Evolutionary conservation across 1,140 invertebrate genomes (phyloP), one percentile per base, ranked within the genome.

Genomic region (Stenopsyche tienmushanensis): DNA sequence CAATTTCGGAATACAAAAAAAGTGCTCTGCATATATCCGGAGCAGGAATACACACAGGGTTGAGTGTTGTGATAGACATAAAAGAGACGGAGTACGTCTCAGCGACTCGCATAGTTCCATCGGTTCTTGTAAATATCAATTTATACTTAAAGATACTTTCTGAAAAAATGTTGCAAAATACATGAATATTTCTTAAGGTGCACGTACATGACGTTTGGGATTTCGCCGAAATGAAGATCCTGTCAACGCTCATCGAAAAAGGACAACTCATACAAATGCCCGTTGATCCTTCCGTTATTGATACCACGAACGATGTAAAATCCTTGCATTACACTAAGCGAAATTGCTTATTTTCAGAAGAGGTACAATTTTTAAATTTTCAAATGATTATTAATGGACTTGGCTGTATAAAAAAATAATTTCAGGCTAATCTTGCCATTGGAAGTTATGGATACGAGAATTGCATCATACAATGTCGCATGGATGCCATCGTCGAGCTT

Each of bases 361-460:
- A 70, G 55, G 64, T 70, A 69, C 49, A 34, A 34, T 34, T 34
- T 34, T 7, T 34, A 34, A 7, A 34, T 34, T 7, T 34, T 7
- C 13, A 34, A 7, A 34, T 34, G n/a, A n/a, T n/a, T n/a, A n/a
- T n/a, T n/a, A n/a, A n/a, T n/a, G n/a, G n/a, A n/a, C n/a, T n/a
- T n/a, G n/a, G n/a, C n/a, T 34, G 13, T 34, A 34, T 34, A 34
- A 34, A 34, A 7, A 7, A 34, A 7, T 53, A 41, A 1, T 63
- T 67, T 49, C 53, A 69, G 67, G 54, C 41, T 34, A 58, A 15
- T 15, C 39, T 66, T 13, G 15, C 64, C 0, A 63, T 66, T 18
- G 67, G 67, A 29, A n/a, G n/a, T 29, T 69, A 69, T 17, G 67
- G 67, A 10, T 69, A 66, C 26, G 67, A 69, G 50, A 69, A 69